Evolutionary conservation across 2,888 invertebrate species (phyloP).

Genomic region (Melanchra persicariae): DNA sequence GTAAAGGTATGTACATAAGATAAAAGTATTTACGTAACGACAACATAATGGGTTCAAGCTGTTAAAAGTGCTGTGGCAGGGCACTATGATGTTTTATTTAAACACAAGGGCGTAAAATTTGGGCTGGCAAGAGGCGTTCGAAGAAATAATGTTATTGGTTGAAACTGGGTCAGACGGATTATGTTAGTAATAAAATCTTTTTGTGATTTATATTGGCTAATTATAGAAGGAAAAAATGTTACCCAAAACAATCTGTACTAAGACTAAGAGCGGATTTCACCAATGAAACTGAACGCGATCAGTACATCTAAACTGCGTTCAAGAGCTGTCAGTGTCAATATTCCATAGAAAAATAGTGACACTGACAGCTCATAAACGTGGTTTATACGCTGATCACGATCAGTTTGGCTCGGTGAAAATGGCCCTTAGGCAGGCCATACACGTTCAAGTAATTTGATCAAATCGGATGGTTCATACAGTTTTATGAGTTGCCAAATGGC

Average conservation of each 20-base stretch:
- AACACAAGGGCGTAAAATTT: constrained; percentile 26
- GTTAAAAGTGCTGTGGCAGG: constrained; percentile 70
- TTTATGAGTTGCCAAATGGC: too few species aligned
- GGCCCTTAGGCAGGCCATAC: too few species aligned
- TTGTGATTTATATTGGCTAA: not conserved
- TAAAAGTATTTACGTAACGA: constrained; percentile 82
- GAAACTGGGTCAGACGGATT: not conserved
- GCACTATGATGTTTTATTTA: constrained; percentile 58
- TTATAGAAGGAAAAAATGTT: not conserved
- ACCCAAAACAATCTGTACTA: not conserved
- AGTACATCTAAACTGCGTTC: too few species aligned
- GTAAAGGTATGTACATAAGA: constrained; percentile 74
- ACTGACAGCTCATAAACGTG: too few species aligned
- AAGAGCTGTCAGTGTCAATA: too few species aligned
- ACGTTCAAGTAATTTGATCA: too few species aligned
- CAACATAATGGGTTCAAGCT: constrained; percentile 76
- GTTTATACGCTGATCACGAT: too few species aligned
- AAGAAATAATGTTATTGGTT: not conserved
- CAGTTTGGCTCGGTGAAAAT: too few species aligned
- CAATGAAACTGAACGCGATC: too few species aligned
- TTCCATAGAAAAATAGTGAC: too few species aligned
- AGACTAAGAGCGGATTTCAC: too few species aligned
- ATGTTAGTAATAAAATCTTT: not conserved
- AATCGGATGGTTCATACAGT: too few species aligned
- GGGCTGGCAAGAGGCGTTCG: not conserved